phyloP scores from a whole-genome alignment of 2,888 invertebrate species.

The Cheilosia variabilis region DNA sequence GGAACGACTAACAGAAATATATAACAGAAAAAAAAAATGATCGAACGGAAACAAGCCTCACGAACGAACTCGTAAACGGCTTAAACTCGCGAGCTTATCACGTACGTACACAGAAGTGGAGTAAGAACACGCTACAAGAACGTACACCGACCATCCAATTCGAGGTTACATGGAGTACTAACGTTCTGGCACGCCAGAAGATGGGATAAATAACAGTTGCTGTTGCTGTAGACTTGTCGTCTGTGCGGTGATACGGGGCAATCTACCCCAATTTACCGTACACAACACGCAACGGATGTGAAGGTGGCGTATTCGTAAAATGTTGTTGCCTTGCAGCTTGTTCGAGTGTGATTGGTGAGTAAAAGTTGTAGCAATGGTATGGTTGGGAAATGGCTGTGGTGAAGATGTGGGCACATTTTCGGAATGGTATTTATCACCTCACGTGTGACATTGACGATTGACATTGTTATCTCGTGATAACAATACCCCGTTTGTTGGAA shows the following conservation, averaged over 20 bases:
- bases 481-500: too few species aligned
- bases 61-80: slow-evolving; percentile 33
- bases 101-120: slow-evolving; percentile 39
- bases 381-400: too few species aligned
- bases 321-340: background rate
- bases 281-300: slow-evolving; percentile 46
- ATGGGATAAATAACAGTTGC: slow-evolving; percentile 71
- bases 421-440: too few species aligned
- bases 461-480: too few species aligned
- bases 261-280: slow-evolving; percentile 41
- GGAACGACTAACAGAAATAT: slow-evolving; percentile 9
- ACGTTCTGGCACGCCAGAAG: slow-evolving; percentile 61
- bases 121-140: slow-evolving; percentile 33
- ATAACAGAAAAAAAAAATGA: slow-evolving; percentile 9
- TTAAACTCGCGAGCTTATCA: slow-evolving; percentile 34
- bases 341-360: slow-evolving; percentile 20
- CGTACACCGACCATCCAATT: slow-evolving; percentile 61
- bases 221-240: slow-evolving; percentile 31
- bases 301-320: slow-evolving; percentile 40
- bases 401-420: too few species aligned
- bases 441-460: too few species aligned
- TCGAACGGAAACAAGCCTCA: slow-evolving; percentile 48
- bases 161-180: slow-evolving; percentile 73
- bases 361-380: too few species aligned
- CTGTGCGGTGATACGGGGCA: slow-evolving; percentile 5